Conservation (phyloP, 1,140 invertebrate species). For the Drosophila sechellia region DNA sequence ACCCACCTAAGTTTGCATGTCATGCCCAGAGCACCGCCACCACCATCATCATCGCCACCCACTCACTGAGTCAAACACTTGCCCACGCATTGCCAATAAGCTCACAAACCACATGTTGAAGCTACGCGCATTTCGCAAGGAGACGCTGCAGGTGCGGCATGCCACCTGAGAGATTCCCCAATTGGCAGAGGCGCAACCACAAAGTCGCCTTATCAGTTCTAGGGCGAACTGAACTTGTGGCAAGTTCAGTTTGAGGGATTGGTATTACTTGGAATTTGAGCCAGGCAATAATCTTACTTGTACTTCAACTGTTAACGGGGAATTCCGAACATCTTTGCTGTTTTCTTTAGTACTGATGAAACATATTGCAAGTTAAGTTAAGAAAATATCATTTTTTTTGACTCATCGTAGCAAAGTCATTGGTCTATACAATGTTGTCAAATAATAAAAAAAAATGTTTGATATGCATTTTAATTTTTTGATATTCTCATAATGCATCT, state of each 20-base stretch:
- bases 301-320: background rate
- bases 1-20: conserved; percentile 56
- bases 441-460: no score
- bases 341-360: no score
- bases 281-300: background rate
- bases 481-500: no score
- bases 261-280: background rate
- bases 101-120: conserved; percentile 75
- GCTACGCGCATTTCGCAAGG: conserved; percentile 71
- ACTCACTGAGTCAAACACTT: conserved; percentile 13
- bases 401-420: no score
- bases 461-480: no score
- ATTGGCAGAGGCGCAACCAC: conserved; percentile 25
- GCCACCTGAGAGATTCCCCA: conserved; percentile 63
- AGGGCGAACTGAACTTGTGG: conserved; percentile 31
- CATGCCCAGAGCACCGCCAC: conserved; percentile 25
- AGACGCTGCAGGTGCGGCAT: conserved; percentile 27
- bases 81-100: conserved; percentile 53
- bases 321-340: background rate
- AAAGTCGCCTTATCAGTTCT: conserved; percentile 41
- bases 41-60: conserved; percentile 2
- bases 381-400: no score
- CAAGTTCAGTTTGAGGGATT: conserved; percentile 20
- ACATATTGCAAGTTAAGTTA: no score
- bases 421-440: no score